Conservation (phyloP, 2,113 vertebrate species). For the Coturnix japonica region DNA sequence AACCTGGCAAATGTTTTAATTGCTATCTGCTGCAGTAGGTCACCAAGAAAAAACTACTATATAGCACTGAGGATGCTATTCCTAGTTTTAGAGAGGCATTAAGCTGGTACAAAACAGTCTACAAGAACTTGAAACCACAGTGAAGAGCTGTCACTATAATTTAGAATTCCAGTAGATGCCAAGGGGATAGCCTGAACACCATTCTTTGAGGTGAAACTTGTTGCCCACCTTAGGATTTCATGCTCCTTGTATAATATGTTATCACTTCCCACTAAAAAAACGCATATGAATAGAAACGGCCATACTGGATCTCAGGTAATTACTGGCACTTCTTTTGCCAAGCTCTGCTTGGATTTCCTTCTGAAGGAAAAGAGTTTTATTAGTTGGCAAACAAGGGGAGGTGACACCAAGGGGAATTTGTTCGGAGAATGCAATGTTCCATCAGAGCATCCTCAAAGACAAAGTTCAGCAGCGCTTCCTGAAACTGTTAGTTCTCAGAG, state of each 20-base stretch:
- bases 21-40: neutral
- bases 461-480: neutral
- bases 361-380: slow-evolving; percentile 8
- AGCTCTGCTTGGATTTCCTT: slow-evolving; percentile 4
- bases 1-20: neutral
- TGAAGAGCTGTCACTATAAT: neutral
- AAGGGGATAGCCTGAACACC: neutral
- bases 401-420: slow-evolving; percentile 26
- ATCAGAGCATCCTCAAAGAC: neutral
- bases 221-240: neutral
- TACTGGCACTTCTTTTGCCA: slow-evolving; percentile 1
- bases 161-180: neutral
- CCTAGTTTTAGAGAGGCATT: neutral
- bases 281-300: neutral
- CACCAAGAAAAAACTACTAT: neutral
- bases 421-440: slow-evolving; percentile 10
- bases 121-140: neutral
- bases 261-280: neutral
- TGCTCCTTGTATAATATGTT: neutral
- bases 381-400: slow-evolving; percentile 15
- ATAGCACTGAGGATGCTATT: neutral
- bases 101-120: neutral
- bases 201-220: neutral
- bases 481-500: neutral
- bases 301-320: neutral